Evolutionary conservation across 1,140 invertebrate species (phyloP).

Genomic region (Drosophila leontia): DNA sequence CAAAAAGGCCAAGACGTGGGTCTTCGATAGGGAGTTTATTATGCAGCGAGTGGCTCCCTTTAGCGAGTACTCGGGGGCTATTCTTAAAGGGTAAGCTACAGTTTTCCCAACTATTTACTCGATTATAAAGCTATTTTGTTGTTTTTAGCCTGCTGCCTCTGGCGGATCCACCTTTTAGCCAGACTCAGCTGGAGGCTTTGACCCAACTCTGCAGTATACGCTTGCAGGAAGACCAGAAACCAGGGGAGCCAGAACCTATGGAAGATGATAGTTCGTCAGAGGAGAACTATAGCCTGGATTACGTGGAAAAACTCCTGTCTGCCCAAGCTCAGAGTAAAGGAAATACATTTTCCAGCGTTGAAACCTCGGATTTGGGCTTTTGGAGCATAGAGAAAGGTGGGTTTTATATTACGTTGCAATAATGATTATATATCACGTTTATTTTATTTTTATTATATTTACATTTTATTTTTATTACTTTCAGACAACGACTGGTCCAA

Average conservation of each 20-base stretch:
- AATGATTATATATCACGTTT: not conserved
- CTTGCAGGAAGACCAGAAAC: not conserved
- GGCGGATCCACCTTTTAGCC: conserved; percentile 52
- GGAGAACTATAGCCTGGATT: conserved; percentile 3
- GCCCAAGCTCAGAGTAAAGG: not conserved
- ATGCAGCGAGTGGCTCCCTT: conserved; percentile 44
- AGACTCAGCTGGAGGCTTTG: conserved; percentile 38
- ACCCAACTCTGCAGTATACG: conserved; percentile 18
- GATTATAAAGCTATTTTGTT: not conserved
- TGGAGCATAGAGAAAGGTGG: conserved; percentile 56
- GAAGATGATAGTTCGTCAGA: not conserved
- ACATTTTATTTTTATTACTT: conserved; percentile 10
- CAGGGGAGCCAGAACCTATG: not conserved
- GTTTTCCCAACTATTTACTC: too few relatives aligned
- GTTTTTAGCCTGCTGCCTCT: conserved; percentile 59
- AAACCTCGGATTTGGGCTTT: conserved; percentile 30
- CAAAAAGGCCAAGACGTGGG: conserved; percentile 63
- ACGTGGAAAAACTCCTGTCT: conserved; percentile 7
- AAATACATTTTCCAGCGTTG: not conserved
- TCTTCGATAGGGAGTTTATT: conserved; percentile 68
- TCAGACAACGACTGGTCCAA: conserved; percentile 59
- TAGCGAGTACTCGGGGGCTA: conserved; percentile 52
- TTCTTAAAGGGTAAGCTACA: conserved; percentile 56
- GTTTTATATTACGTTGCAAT: not conserved
- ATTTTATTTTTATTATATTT: not conserved